Evolutionary conservation across 1,140 invertebrate species (phyloP), one percentile per base, ranked within the genome.

Genomic region (Trichoplusia ni): DNA sequence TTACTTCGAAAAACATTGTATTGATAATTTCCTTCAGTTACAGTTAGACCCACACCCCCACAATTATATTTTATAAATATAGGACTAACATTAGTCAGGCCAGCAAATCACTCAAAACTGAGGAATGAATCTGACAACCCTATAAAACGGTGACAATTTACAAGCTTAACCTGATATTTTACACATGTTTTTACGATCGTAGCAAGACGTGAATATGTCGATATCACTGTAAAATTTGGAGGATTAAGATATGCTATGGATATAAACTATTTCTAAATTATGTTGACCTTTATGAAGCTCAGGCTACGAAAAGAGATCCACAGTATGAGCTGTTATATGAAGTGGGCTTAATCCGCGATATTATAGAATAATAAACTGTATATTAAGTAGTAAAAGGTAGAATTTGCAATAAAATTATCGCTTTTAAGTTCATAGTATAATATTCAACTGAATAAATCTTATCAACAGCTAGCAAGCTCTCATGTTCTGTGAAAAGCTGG

Each of bases 121-220:
- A 7, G 6, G n/a, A 14, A 1, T 0, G 18, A 14, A 46, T 4
- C 14, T 18, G 8, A 2, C 46, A 49, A 14, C 46, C 46, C 46
- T 49, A 18, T 31, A 9, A 18, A 49, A 49, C 25, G 29, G 25
- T 31, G 18, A 25, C 46, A 31, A 49, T 49, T 49, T 29, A 49
- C 25, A 49, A 16, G 46, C 29, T 25, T 49, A 49, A 31, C 13
- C 25, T 23, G 13, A 29, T 29, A 49, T 29, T 49, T 49, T 49
- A 49, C 46, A 49, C 46, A 18, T 49, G 46, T 49, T 18, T 49
- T 49, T 49, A 49, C 46, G 25, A 49, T 29, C 29, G 3, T 31
- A 19, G 25, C 25, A 7, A 31, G 46, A 31, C 2, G 25, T 9
- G 29, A 49, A 25, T 49, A 18, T 31, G 14, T 11, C 14, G 11